phyloP scores from a whole-genome alignment of 2,888 invertebrate genomes.

The Toxonevra muliebris region DNA sequence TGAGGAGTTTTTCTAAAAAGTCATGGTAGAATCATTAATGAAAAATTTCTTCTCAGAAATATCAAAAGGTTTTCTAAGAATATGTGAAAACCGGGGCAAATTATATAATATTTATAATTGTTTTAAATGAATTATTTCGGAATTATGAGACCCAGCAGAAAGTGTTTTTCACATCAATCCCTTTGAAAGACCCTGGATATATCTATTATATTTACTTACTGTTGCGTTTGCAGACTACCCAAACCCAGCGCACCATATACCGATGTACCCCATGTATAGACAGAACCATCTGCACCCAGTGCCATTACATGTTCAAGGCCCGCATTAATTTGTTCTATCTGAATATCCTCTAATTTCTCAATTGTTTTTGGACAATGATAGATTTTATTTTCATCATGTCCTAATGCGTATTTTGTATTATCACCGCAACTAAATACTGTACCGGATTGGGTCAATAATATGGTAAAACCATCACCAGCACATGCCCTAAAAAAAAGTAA shows the following conservation, averaged over 20 bases:
- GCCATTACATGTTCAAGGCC: conserved; percentile 74
- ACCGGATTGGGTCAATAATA: conserved; percentile 75
- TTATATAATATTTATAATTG: too few species aligned
- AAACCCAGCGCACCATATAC: conserved; percentile 69
- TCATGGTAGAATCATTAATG: background rate
- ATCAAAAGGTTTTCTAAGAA: too few species aligned
- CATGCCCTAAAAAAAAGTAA: conserved; percentile 65
- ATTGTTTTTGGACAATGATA: conserved; percentile 70
- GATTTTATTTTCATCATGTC: conserved; percentile 70
- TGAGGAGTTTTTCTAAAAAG: conserved; percentile 54
- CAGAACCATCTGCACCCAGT: conserved; percentile 69
- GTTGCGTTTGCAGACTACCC: conserved; percentile 55
- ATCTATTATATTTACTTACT: conserved; percentile 46
- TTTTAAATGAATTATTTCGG: too few species aligned
- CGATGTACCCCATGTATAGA: conserved; percentile 75
- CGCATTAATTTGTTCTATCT: conserved; percentile 70
- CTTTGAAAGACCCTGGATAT: background rate
- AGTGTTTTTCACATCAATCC: too few species aligned
- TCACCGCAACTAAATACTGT: conserved; percentile 76
- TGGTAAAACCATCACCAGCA: conserved; percentile 73
- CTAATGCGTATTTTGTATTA: conserved; percentile 71
- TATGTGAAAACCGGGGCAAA: too few species aligned
- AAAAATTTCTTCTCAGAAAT: too few species aligned
- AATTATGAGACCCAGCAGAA: too few species aligned
- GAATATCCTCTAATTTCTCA: conserved; percentile 68